Conservation (phyloP, 2,113 vertebrate species). For the Murina feae region DNA sequence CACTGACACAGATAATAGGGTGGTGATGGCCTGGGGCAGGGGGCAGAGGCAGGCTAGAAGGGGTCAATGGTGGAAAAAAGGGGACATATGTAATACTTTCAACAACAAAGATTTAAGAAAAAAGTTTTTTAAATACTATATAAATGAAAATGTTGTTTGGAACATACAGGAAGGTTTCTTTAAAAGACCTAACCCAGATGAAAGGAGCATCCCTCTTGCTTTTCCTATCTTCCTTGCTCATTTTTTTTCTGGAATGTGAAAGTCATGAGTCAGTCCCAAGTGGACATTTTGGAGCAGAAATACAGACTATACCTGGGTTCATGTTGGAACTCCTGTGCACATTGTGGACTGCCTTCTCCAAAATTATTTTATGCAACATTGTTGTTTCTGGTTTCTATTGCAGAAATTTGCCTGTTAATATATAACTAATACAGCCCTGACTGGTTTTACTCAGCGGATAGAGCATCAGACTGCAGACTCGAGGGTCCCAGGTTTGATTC, state of each 20-base stretch:
- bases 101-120: too few species aligned
- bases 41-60: too few species aligned
- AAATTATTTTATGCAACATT: background rate
- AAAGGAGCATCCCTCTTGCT: accelerated
- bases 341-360: background rate
- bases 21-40: too few species aligned
- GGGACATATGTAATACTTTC: too few species aligned
- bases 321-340: background rate
- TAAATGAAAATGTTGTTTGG: background rate
- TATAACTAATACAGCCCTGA: background rate
- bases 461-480: too few species aligned
- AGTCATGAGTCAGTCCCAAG: background rate
- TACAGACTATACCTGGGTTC: background rate
- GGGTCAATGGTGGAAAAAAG: too few species aligned
- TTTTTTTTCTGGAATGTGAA: background rate
- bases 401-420: background rate
- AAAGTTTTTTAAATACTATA: too few species aligned
- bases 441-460: too few species aligned
- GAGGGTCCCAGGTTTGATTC: too few species aligned
- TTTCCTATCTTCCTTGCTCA: background rate
- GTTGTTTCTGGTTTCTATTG: background rate
- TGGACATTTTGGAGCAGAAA: background rate
- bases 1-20: too few species aligned
- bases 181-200: background rate
- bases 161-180: background rate